Evolutionary conservation across 2,888 invertebrate genomes (phyloP).

Genomic region (Cyaniris semiargus): DNA sequence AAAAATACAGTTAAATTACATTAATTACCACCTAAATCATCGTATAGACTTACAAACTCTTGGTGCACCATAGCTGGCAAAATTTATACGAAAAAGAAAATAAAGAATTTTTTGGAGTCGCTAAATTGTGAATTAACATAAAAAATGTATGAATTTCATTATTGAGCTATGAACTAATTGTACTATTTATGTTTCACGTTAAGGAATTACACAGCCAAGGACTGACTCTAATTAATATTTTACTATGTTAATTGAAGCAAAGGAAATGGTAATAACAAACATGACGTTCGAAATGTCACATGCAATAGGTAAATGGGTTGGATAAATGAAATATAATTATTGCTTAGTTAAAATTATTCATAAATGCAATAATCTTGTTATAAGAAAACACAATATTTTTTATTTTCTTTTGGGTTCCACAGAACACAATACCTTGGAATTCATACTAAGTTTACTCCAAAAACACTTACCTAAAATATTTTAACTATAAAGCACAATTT

Average conservation of each 20-base stretch:
- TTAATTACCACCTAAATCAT: no score
- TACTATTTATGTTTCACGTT: background rate
- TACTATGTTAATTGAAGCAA: background rate
- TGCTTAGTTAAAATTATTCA: background rate
- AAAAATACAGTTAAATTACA: no score
- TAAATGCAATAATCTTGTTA: background rate
- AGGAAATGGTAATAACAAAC: background rate
- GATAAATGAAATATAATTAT: background rate
- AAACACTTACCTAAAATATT: background rate
- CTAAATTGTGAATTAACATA: no score
- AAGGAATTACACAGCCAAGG: background rate
- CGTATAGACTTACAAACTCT: no score
- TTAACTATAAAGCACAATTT: background rate
- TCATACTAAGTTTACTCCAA: background rate
- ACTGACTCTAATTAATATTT: background rate
- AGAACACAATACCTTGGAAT: background rate
- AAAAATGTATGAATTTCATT: no score
- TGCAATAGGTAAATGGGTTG: background rate
- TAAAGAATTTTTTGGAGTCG: no score
- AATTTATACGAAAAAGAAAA: no score
- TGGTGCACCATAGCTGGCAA: no score
- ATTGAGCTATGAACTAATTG: no score
- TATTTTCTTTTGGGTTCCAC: background rate
- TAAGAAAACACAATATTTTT: background rate
- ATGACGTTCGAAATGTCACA: background rate